These are phyloP conservation scores for Hylomyscus alleni DNA, from an alignment of 2,797 vertebrate species.

Conservation along the genomic window DNA sequence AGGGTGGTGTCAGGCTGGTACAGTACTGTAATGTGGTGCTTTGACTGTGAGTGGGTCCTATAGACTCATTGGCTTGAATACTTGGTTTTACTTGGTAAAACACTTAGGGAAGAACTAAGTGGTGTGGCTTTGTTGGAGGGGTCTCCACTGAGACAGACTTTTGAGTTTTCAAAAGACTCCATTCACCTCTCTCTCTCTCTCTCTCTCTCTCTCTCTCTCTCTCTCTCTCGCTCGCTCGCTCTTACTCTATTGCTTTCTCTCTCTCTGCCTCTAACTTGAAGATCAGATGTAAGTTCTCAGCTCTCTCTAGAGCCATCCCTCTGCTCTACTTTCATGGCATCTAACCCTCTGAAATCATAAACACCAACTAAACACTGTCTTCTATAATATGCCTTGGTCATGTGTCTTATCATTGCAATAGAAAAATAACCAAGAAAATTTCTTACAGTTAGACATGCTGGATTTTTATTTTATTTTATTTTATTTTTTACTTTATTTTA, in stretches of 20 bases:
- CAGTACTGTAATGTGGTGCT: neutral
- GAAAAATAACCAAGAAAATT: neutral
- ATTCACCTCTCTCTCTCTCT: neutral
- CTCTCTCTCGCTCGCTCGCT: neutral
- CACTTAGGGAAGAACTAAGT: neutral
- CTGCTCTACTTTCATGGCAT: neutral
- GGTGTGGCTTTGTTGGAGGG: neutral
- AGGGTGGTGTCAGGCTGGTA: slow-evolving; percentile 41
- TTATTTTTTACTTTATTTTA: no score
- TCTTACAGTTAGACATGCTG: slow-evolving; percentile 35
- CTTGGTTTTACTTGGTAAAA: neutral
- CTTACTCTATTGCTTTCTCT: neutral
- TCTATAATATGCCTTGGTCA: neutral
- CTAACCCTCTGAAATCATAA: neutral
- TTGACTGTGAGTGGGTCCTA: neutral
- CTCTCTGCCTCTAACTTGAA: neutral
- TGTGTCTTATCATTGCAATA: neutral
- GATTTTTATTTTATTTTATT: no score
- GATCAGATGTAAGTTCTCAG: neutral
- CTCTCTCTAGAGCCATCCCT: neutral
- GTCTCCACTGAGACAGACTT: neutral
- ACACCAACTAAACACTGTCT: neutral
- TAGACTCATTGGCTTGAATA: neutral
- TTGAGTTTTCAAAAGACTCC: neutral
- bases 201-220: no score